Percentiles rank a stretch among this genome's conserved stretches.
These are phyloP conservation scores for Hemicrepidius hirtus DNA, from an alignment of 2,888 invertebrate genomes.

Conservation along the genomic window DNA sequence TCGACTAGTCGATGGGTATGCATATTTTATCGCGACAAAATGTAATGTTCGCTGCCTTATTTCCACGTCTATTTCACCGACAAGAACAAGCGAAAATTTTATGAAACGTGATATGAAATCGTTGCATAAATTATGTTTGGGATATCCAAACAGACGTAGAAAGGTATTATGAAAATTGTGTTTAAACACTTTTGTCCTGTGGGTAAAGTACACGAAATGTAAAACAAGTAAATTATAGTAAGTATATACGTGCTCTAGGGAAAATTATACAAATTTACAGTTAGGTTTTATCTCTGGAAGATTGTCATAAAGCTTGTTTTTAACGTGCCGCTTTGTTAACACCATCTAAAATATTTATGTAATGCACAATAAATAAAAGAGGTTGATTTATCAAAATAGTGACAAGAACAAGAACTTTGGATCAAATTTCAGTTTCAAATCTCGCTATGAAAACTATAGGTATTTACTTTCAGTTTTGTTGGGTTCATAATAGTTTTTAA, in stretches of 20 bases:
- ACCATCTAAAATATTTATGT: no score
- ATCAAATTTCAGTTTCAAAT: no score
- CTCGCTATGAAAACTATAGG: no score
- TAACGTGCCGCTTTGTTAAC: no score
- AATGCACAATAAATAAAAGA: no score
- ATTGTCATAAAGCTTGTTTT: no score
- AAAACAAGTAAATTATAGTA: slow-evolving; percentile 7
- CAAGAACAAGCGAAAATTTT: slow-evolving; percentile 7
- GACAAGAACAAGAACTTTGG: no score
- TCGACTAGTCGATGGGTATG: slow-evolving; percentile 18
- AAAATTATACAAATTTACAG: neutral
- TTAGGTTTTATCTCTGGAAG: no score
- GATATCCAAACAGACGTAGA: neutral
- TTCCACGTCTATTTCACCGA: neutral
- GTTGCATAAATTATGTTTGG: slow-evolving; percentile 3
- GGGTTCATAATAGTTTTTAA: no score
- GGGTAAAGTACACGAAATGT: neutral
- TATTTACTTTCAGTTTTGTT: no score
- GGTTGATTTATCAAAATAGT: no score
- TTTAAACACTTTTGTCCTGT: slow-evolving; percentile 16
- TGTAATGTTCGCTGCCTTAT: neutral
- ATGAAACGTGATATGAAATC: neutral
- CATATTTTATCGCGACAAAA: slow-evolving; percentile 19
- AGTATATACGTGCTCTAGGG: neutral
- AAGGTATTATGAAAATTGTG: slow-evolving; percentile 4